Conservation (phyloP, 2,797 vertebrate genomes). For the Falco novaeseelandiae region DNA sequence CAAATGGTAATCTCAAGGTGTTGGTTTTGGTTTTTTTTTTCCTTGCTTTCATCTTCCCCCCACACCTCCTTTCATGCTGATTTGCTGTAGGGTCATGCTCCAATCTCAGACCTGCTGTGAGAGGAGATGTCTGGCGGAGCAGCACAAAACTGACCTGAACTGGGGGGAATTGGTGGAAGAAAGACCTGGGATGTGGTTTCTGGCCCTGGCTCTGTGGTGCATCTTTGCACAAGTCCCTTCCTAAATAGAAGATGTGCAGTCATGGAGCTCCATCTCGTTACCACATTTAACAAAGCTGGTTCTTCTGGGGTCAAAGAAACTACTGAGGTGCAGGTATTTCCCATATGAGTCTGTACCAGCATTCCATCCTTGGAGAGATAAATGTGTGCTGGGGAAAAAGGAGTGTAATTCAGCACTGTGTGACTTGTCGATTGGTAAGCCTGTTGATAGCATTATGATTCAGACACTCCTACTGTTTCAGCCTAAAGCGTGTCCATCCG, state of each 20-base stretch:
- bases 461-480: not conserved
- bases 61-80: not conserved
- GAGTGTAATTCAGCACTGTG: not conserved
- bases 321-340: not conserved
- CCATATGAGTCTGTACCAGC: too few relatives aligned
- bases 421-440: not conserved
- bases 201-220: too few relatives aligned
- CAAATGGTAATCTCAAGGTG: not conserved
- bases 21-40: too few relatives aligned
- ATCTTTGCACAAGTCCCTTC: not conserved
- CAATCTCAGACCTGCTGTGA: not conserved
- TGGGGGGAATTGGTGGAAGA: not conserved
- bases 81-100: not conserved
- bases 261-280: not conserved
- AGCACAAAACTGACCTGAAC: not conserved
- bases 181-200: not conserved
- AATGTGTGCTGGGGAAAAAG: not conserved
- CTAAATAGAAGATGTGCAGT: not conserved
- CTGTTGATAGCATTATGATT: not conserved
- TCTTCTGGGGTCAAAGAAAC: not conserved
- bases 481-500: not conserved
- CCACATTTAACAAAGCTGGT: not conserved
- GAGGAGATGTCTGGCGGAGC: not conserved
- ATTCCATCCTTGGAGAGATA: not conserved
- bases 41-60: rapidly evolving